Evolutionary conservation across 2,888 invertebrate genomes (phyloP), one percentile per base, ranked within the genome.

Genomic region (Troilus luridus): DNA sequence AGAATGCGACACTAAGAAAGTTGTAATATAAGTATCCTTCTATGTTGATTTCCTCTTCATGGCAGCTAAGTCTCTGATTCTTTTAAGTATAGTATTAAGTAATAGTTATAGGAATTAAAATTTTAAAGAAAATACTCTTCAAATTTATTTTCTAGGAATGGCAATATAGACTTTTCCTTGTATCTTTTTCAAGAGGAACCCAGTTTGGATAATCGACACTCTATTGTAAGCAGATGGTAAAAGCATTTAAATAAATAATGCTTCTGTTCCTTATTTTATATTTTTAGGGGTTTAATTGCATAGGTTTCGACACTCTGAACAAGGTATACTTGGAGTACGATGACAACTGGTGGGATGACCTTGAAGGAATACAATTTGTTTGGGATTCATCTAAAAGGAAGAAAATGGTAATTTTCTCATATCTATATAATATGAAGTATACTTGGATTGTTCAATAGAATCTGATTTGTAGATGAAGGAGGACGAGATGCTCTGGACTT

Each of bases 311-410:
- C 60, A 94, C 95, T 60, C 95, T 97, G 88, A 96, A 96, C 92
- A 97, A 97, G 94, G 95, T 97, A 92, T 96, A 95, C 93, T 94
- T 97, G 62, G 94, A 96, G 92, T 97, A 96, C 94, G 95, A 95
- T 0, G 93, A 94, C 72, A 94, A 95, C 17, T 96, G 96, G 95
- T 96, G 97, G 96, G 93, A 93, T 11, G 93, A 94, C 88, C 93
- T 94, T 0, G 94, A 95, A 93, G 96, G 96, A 60, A 95, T 96
- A 93, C 96, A 96, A 93, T 93, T 96, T n/a, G 93, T 96, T 41
- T 96, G 95, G 95, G 72, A 90, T 81, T 88, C 90, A 41, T 17
- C 59, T 7, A 60, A 90, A 94, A 93, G 67, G 59, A 88, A 59
- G 17, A 27, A 67, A 67, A 56, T 24, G 60, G 90, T 90, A 90